phyloP scores from a whole-genome alignment of 1,140 invertebrate species.

The Luehdorfia chinensis region DNA sequence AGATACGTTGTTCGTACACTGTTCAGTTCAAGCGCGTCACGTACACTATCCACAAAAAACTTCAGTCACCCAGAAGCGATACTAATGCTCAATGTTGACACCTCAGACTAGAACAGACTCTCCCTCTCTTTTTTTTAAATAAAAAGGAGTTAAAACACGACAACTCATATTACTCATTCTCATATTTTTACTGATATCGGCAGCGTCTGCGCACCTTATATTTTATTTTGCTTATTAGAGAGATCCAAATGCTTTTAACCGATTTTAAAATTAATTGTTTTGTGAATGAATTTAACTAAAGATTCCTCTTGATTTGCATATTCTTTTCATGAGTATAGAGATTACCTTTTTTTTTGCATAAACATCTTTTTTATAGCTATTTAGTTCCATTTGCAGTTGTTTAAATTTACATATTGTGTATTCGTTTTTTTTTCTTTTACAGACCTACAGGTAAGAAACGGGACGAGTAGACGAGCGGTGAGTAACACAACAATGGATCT shows the following conservation, averaged over 20 bases:
- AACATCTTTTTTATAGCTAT: neutral
- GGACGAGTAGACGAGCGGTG: conserved; percentile 4
- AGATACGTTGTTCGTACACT: neutral
- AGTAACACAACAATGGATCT: conserved; percentile 3
- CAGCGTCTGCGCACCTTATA: neutral
- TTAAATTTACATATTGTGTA: neutral
- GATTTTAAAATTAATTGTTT: neutral
- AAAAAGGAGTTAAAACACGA: neutral
- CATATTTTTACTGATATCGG: neutral
- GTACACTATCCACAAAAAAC: neutral
- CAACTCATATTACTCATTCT: neutral
- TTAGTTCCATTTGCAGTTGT: neutral
- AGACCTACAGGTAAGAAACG: conserved; percentile 10
- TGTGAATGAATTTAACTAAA: neutral
- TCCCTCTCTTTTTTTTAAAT: neutral
- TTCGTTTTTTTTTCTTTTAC: neutral
- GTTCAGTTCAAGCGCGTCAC: neutral
- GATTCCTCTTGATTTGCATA: neutral
- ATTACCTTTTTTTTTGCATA: neutral
- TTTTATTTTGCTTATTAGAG: neutral
- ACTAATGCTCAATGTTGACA: too few species aligned
- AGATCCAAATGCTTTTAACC: too few species aligned
- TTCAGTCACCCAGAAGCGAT: too few species aligned
- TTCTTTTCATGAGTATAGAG: neutral
- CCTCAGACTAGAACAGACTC: too few species aligned